Evolutionary conservation across 1,140 invertebrate species (phyloP).

Genomic region (Palaemon carinicauda): DNA sequence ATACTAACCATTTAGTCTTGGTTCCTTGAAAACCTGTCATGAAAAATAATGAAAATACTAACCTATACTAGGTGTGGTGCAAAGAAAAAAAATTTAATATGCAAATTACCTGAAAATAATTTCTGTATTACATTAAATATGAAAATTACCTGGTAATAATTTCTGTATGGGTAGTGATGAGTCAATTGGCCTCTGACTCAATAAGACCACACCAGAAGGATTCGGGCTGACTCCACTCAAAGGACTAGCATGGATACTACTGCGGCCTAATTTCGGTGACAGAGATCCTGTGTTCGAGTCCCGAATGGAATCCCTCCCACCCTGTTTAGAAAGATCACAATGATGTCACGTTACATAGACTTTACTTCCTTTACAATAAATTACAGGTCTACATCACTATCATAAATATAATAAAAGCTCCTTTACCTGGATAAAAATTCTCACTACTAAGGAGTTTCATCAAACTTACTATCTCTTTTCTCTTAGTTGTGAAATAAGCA

Average conservation of each 20-base stretch:
- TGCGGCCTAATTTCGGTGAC: slow-evolving; percentile 30
- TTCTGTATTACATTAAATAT: background rate
- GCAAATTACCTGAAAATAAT: slow-evolving; percentile 3
- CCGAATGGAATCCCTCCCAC: slow-evolving; percentile 17
- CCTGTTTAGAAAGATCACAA: background rate
- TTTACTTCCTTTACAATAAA: background rate
- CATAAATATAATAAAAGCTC: no score
- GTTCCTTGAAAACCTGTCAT: no score
- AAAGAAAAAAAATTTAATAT: no score
- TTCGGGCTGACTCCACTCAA: slow-evolving; percentile 13
- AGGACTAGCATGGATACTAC: background rate
- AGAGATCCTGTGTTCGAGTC: background rate
- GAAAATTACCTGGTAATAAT: slow-evolving; percentile 5
- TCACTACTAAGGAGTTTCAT: no score
- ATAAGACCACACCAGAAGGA: slow-evolving; percentile 37
- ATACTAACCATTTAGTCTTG: no score
- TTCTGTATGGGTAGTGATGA: slow-evolving; percentile 20
- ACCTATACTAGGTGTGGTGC: no score
- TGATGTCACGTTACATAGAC: background rate
- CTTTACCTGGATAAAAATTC: no score
- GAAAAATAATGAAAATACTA: no score
- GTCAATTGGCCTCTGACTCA: slow-evolving; percentile 36
- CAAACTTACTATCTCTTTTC: no score
- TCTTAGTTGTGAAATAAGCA: no score
- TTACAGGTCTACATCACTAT: background rate